Base-by-base conservation (phyloP, 2,113 vertebrate genomes). In the Lophius piscatorius region DNA sequence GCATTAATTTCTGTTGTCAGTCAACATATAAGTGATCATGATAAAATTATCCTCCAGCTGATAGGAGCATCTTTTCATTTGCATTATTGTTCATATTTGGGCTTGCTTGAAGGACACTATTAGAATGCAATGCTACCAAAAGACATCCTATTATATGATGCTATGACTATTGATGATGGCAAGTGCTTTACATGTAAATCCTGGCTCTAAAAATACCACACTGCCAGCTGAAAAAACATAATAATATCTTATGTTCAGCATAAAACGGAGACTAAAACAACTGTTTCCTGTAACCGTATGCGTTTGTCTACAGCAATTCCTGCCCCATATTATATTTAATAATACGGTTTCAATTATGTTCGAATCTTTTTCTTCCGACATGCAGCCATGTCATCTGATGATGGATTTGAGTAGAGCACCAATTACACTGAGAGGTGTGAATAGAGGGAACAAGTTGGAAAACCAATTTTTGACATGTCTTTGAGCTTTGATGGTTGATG, bases 391-490 rank as follows among this genome's bases (percentile, higher is more conserved):
- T 70, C 41, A 75, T 62, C 34, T 68, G 29, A 29, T 50, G 40
- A 24, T 1, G 26, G 54, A 83, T 36, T 28, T 77, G 64, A 73
- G 36, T 24, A 3, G 49, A 61, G 21, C 45, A 42, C 17, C 56
- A 78, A 76, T 70, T 41, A 70, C 36, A 56, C 22, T 9, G 0
- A 18, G 22, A 66, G 59, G 42, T 39, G 46, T 68, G 58, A 28
- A 21, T 40, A 24, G 17, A 17, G 1, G 47, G 39, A 57, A 46
- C 28, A 28, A 16, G 47, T 55, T 14, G 65, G 64, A 73, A 58
- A 83, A 80, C 56, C 60, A 66, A 40, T 74, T 70, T n/a, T 44
- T 59, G 72, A 80, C 67, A 62, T 48, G 68, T 72, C 67, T 85
- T 73, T 84, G 63, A 83, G 73, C 64, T 6, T 47, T 34, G 16